A percentile compares a stretch with the other conserved stretches of the same genome.
These are phyloP conservation scores for Delphinus delphis DNA, from an alignment of 2,113 vertebrate species.

Conservation along the genomic window DNA sequence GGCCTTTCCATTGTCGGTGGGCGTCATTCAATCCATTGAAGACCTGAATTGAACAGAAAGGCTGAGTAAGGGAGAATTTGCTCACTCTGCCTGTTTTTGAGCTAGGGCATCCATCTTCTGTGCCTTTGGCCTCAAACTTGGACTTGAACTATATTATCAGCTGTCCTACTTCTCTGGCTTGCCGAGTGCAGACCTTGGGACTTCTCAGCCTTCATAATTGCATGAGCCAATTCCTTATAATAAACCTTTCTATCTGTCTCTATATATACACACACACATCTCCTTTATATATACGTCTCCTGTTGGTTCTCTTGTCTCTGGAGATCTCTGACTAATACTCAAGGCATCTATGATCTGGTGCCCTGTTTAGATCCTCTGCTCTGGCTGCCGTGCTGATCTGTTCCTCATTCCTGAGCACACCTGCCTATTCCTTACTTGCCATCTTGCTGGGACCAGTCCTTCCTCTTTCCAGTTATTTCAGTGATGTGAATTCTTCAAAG, in stretches of 20 bases:
- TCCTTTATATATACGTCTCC: not conserved
- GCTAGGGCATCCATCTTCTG: not conserved
- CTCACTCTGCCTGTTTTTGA: not conserved
- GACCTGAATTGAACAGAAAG: not conserved
- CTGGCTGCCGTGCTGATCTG: not conserved
- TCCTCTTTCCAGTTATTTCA: not conserved
- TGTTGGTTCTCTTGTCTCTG: constrained; percentile 37
- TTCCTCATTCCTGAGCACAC: not conserved
- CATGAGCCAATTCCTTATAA: not conserved
- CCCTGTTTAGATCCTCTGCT: not conserved
- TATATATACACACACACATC: not conserved
- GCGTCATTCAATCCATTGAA: not conserved
- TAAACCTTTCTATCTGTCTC: not conserved
- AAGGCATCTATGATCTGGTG: not conserved
- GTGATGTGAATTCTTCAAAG: not conserved
- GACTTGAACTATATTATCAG: not conserved
- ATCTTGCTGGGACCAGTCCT: not conserved
- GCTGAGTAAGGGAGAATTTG: not conserved
- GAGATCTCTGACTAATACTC: not conserved
- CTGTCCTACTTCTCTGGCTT: not conserved
- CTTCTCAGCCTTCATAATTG: not conserved
- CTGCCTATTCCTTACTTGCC: not conserved
- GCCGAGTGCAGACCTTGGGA: not conserved
- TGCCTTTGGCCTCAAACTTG: not conserved
- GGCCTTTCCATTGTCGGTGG: not conserved